phyloP scores from a whole-genome alignment of 2,797 vertebrate genomes.

The Cryptoprocta ferox region DNA sequence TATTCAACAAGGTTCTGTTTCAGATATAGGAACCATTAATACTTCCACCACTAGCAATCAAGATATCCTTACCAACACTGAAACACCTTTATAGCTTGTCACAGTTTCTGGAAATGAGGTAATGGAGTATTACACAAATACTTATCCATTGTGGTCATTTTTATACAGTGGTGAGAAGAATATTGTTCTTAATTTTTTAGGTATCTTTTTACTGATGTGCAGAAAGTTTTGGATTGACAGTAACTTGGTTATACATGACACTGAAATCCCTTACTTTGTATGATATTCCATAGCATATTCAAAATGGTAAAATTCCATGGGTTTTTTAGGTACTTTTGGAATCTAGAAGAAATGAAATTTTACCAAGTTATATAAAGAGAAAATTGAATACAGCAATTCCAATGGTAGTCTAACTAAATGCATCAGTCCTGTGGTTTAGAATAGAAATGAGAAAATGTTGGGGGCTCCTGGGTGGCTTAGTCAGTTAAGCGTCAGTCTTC shows the following conservation, averaged over 20 bases:
- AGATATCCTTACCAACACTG: slow-evolving; percentile 97
- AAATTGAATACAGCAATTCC: slow-evolving; percentile 91
- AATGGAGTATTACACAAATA: slow-evolving; percentile 95
- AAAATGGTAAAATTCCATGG: slow-evolving; percentile 99
- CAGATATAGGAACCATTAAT: slow-evolving; percentile 94
- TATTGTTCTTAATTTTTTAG: slow-evolving; percentile 94
- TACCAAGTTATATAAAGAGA: slow-evolving; percentile 92
- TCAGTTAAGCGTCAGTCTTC: no score
- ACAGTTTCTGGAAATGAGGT: slow-evolving; percentile 97
- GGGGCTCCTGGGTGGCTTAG: background rate
- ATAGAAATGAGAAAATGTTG: slow-evolving; percentile 92
- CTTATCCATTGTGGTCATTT: slow-evolving; percentile 94
- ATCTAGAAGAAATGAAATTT: slow-evolving; percentile 92
- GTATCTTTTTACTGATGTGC: slow-evolving; percentile 96
- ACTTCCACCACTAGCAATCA: slow-evolving; percentile 93
- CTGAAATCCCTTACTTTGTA: slow-evolving; percentile 99
- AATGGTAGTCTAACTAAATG: slow-evolving; percentile 93
- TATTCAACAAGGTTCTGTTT: slow-evolving; percentile 96
- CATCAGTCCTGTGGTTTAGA: slow-evolving; percentile 93
- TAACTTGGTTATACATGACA: slow-evolving; percentile 98
- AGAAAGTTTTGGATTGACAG: slow-evolving; percentile 94
- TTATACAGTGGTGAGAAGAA: slow-evolving; percentile 93
- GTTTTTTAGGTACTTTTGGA: slow-evolving; percentile 94
- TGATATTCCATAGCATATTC: slow-evolving; percentile 96
- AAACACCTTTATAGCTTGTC: slow-evolving; percentile 99